A percentile compares a stretch with the other conserved stretches of the same genome.
Conservation (phyloP, 2,797 vertebrate species). For the Ctenosaura bakeri region DNA sequence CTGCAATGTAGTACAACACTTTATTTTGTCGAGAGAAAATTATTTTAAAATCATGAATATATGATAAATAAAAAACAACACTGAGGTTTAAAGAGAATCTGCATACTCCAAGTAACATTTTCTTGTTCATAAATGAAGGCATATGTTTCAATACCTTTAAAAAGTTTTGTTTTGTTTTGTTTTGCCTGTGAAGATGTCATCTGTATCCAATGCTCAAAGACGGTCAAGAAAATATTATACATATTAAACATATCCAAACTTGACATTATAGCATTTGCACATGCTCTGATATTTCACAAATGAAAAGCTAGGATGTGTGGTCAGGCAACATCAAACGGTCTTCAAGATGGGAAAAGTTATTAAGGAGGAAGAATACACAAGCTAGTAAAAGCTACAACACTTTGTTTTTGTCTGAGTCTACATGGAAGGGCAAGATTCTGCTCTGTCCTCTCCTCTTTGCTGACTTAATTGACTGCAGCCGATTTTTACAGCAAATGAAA, state of each 20-base stretch:
- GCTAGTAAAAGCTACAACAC: no score
- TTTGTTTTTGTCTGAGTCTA: no score
- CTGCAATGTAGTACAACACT: conserved; percentile 84
- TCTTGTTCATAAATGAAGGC: neutral
- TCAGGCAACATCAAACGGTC: no score
- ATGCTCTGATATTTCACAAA: no score
- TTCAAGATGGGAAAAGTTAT: no score
- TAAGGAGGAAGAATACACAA: no score
- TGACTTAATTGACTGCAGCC: no score
- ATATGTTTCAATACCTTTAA: neutral
- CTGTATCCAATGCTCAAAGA: neutral
- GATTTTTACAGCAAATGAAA: no score
- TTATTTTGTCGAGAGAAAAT: conserved; percentile 82
- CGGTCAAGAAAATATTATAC: conserved; percentile 1
- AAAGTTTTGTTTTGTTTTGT: neutral
- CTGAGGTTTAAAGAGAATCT: conserved; percentile 23
- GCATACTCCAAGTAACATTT: neutral
- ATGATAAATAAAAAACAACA: conserved; percentile 32
- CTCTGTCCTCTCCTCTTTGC: no score
- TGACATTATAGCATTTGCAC: neutral
- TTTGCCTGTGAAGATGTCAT: neutral
- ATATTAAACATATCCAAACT: neutral
- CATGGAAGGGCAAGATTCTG: no score
- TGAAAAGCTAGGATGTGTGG: no score
- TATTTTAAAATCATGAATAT: conserved; percentile 65